Evolutionary conservation across 2,113 vertebrate genomes (phyloP).

Genomic region (Cromileptes altivelis): DNA sequence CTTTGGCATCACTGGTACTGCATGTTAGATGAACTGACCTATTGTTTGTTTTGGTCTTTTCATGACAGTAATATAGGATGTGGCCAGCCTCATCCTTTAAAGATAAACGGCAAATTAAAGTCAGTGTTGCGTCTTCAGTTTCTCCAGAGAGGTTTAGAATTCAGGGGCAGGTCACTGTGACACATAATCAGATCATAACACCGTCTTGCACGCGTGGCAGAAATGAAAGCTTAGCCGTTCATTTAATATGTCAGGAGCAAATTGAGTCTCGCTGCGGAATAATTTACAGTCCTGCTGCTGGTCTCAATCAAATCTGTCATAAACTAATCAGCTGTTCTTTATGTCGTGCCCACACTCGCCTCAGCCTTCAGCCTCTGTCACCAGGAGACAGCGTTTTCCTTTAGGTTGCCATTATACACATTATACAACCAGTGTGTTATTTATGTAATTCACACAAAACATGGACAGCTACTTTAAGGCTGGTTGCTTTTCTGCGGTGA

Average conservation of each 20-base stretch:
- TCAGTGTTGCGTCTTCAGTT: constrained; percentile 46
- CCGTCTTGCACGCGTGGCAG: constrained; percentile 29
- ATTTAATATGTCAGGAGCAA: constrained; percentile 78
- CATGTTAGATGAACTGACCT: neutral
- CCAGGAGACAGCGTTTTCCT: neutral
- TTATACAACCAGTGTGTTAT: constrained; percentile 12
- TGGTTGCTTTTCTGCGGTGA: neutral
- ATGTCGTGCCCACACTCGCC: constrained; percentile 16
- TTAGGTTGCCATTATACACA: neutral
- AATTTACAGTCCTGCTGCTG: constrained; percentile 68
- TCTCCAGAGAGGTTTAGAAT: constrained; percentile 56
- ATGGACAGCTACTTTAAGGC: neutral
- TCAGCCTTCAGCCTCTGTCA: constrained; percentile 12
- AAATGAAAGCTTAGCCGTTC: constrained; percentile 59
- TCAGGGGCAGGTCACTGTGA: constrained; percentile 57
- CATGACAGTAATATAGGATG: neutral
- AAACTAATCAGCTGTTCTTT: constrained; percentile 41
- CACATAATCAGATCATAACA: constrained; percentile 76
- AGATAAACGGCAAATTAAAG: constrained; percentile 18
- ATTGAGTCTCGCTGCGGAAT: constrained; percentile 73
- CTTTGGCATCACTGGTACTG: neutral
- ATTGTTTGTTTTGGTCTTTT: neutral
- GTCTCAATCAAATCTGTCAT: constrained; percentile 68
- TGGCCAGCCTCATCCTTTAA: neutral
- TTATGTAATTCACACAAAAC: constrained; percentile 1